A percentile compares a stretch with the other conserved stretches of the same genome.
phyloP scores from a whole-genome alignment of 2,797 vertebrate genomes.

The Adelosebastes latens region DNA sequence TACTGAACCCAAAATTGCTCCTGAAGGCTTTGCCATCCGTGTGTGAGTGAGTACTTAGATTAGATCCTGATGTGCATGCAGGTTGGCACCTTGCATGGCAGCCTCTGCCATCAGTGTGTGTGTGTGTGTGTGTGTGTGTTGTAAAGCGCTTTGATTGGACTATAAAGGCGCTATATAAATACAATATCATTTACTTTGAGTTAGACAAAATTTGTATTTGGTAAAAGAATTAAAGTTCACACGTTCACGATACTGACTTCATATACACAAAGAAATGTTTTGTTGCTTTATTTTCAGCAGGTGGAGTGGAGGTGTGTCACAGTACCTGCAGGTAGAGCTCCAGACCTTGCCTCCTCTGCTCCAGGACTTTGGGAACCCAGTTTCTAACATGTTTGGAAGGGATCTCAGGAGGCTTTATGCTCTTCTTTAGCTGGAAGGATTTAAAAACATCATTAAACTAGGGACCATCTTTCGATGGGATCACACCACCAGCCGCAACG shows the following conservation, averaged over 20 bases:
- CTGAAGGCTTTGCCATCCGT: too few relatives aligned
- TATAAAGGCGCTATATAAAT: too few relatives aligned
- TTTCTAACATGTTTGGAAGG: slow-evolving; percentile 98
- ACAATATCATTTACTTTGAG: neutral
- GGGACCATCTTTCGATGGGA: too few relatives aligned
- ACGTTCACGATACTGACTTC: neutral
- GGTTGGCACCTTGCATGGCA: too few relatives aligned
- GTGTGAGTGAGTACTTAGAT: too few relatives aligned
- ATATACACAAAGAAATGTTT: neutral
- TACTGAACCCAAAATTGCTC: too few relatives aligned
- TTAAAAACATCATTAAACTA: neutral
- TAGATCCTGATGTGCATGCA: too few relatives aligned
- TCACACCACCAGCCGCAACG: too few relatives aligned
- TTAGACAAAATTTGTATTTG: neutral
- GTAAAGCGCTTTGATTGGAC: too few relatives aligned
- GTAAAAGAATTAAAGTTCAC: neutral
- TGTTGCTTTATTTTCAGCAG: neutral
- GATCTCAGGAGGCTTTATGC: slow-evolving; percentile 96
- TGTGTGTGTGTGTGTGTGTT: too few relatives aligned
- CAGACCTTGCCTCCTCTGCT: slow-evolving; percentile 94
- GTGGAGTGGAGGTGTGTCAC: neutral
- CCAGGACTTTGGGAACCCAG: slow-evolving; percentile 98
- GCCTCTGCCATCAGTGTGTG: too few relatives aligned
- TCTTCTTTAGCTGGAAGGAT: slow-evolving; percentile 91
- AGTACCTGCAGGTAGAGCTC: slow-evolving; percentile 95